These are phyloP conservation scores for Drosophila demipolita DNA, from an alignment of 2,888 invertebrate genomes.

Conservation along the genomic window DNA sequence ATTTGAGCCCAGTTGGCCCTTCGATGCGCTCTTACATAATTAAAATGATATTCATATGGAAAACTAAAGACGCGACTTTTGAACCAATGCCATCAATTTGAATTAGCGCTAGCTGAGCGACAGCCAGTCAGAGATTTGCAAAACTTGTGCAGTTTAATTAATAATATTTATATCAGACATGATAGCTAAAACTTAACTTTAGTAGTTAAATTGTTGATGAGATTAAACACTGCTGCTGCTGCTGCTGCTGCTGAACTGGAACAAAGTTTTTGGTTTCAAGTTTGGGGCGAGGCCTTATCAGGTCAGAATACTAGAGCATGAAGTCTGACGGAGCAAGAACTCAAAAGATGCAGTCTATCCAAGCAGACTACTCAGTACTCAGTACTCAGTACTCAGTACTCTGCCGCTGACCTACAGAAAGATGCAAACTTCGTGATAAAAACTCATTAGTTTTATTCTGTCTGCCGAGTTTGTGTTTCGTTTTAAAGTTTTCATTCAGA, in stretches of 20 bases:
- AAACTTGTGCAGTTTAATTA: slow-evolving; percentile 70
- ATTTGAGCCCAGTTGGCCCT: slow-evolving; percentile 1
- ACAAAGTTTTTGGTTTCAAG: slow-evolving; percentile 25
- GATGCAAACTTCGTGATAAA: slow-evolving; percentile 45
- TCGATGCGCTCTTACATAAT: slow-evolving; percentile 35
- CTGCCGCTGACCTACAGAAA: slow-evolving; percentile 8
- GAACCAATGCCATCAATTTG: slow-evolving; percentile 66
- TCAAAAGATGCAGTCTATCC: slow-evolving; percentile 34
- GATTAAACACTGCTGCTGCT: slow-evolving; percentile 56
- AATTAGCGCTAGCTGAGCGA: slow-evolving; percentile 48
- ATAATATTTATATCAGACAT: slow-evolving; percentile 52
- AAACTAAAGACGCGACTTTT: slow-evolving; percentile 51
- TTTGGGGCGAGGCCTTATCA: slow-evolving; percentile 31
- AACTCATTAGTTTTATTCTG: slow-evolving; percentile 37
- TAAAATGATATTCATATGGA: slow-evolving; percentile 48
- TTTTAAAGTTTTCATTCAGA: slow-evolving; percentile 44
- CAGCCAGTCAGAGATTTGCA: slow-evolving; percentile 53
- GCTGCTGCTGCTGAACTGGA: slow-evolving; percentile 1
- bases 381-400: not conserved
- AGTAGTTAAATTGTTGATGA: slow-evolving; percentile 20
- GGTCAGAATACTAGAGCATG: slow-evolving; percentile 72
- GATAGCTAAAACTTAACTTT: slow-evolving; percentile 14
- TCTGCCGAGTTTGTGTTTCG: slow-evolving; percentile 23
- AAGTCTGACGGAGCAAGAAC: slow-evolving; percentile 59
- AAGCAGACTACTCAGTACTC: not conserved